phyloP scores from a whole-genome alignment of 2,113 vertebrate genomes.

The Corythornis vintsioides region DNA sequence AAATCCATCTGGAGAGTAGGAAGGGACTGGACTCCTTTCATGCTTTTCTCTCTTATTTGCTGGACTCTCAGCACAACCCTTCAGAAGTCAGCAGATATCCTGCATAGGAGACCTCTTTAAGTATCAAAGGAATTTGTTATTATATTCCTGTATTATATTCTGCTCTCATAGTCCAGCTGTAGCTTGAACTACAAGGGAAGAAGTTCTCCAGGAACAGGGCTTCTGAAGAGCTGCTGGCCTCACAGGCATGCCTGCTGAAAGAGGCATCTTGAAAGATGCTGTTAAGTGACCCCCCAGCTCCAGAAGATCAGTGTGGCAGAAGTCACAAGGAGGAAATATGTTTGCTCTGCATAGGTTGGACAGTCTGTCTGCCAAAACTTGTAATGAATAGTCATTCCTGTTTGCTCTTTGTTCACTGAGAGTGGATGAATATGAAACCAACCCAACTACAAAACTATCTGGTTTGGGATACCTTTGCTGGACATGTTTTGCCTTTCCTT shows the following conservation, averaged over 20 bases:
- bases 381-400: neutral
- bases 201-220: neutral
- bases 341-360: neutral
- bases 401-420: neutral
- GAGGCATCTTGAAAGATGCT: neutral
- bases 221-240: neutral
- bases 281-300: neutral
- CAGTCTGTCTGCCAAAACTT: neutral
- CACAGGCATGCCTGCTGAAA: accelerated
- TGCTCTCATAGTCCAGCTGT: neutral
- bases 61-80: neutral
- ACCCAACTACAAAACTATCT: neutral
- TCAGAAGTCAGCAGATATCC: neutral
- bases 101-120: neutral
- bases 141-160: neutral
- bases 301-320: neutral
- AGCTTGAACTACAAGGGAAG: neutral
- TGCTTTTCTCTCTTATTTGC: neutral
- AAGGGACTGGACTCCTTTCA: neutral
- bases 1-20: neutral
- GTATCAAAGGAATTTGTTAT: neutral
- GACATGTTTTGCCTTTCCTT: neutral
- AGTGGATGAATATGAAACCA: neutral
- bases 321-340: neutral
- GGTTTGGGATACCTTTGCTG: neutral